Percentiles rank a stretch among this genome's conserved stretches.
Conservation (phyloP, 2,113 vertebrate genomes). For the Platichthys flesus region DNA sequence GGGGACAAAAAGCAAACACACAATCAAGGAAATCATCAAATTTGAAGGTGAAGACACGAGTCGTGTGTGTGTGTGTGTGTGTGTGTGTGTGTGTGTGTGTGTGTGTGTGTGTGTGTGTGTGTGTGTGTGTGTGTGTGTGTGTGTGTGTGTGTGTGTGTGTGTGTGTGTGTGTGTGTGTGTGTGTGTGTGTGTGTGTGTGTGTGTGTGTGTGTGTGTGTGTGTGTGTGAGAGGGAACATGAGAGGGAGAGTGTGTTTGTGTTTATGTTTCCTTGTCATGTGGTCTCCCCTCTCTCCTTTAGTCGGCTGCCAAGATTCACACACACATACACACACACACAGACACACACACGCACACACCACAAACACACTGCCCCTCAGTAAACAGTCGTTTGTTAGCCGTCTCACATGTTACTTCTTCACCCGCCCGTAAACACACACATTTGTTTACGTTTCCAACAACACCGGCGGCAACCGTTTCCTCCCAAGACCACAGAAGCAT, state of each 20-base stretch:
- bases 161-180: constrained; percentile 51
- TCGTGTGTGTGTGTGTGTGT: constrained; percentile 36
- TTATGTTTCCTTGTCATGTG: constrained; percentile 50
- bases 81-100: constrained; percentile 24
- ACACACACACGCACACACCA: constrained; percentile 29
- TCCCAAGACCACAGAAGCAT: constrained; percentile 45
- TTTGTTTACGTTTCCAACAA: constrained; percentile 79
- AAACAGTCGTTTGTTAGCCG: constrained; percentile 72
- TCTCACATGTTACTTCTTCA: constrained; percentile 74
- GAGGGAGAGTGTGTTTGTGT: constrained; percentile 34
- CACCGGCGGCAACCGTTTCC: constrained; percentile 61
- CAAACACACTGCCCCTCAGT: constrained; percentile 53
- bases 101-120: constrained; percentile 22
- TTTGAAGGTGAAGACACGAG: not conserved
- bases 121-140: constrained; percentile 23
- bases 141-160: constrained; percentile 33
- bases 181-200: constrained; percentile 51
- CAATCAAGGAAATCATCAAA: not conserved
- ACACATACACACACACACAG: constrained; percentile 31
- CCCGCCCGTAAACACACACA: constrained; percentile 68
- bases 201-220: constrained; percentile 44
- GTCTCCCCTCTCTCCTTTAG: constrained; percentile 51
- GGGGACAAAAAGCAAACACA: too few relatives aligned
- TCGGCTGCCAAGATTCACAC: constrained; percentile 40
- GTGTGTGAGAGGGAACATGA: constrained; percentile 7